Evolutionary conservation across 2,113 vertebrate species (phyloP).

Genomic region (Phyllopteryx taeniolatus): DNA sequence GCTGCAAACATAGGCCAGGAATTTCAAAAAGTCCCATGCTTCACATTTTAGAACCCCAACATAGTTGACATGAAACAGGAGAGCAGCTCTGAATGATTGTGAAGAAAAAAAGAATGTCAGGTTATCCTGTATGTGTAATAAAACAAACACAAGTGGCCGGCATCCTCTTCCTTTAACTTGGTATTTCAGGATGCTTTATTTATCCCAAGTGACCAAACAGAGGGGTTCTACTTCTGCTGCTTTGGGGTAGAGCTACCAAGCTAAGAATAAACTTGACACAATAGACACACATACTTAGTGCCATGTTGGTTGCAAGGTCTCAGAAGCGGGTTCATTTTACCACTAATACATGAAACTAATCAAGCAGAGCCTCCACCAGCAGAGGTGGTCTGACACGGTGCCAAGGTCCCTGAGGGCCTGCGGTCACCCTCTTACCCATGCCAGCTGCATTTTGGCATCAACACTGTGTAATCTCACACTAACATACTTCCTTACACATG

Average conservation of each 20-base stretch:
- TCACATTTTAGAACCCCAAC: conserved; percentile 27
- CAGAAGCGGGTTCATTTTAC: conserved; percentile 11
- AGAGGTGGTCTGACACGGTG: conserved; percentile 32
- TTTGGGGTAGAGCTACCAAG: conserved; percentile 51
- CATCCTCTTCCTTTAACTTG: conserved; percentile 66
- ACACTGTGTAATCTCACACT: conserved; percentile 21
- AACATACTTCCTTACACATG: conserved; percentile 20
- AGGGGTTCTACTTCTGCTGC: conserved; percentile 60
- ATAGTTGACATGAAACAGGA: conserved; percentile 16
- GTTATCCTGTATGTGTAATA: conserved; percentile 43
- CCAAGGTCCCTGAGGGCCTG: conserved; percentile 35
- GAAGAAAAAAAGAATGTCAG: conserved; percentile 16
- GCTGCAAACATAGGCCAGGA: conserved; percentile 37
- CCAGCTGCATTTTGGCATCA: conserved; percentile 39
- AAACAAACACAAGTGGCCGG: conserved; percentile 53
- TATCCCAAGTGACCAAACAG: conserved; percentile 60
- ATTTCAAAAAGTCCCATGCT: conserved; percentile 30
- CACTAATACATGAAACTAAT: conserved; percentile 39
- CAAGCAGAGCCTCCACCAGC: conserved; percentile 26
- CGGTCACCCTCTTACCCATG: conserved; percentile 24
- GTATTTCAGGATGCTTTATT: conserved; percentile 71
- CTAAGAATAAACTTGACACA: conserved; percentile 35
- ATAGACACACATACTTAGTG: not conserved
- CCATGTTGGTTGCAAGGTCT: not conserved
- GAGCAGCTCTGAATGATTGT: not conserved